phyloP scores from a whole-genome alignment of 2,888 invertebrate genomes.

The Daptonema setosum region DNA sequence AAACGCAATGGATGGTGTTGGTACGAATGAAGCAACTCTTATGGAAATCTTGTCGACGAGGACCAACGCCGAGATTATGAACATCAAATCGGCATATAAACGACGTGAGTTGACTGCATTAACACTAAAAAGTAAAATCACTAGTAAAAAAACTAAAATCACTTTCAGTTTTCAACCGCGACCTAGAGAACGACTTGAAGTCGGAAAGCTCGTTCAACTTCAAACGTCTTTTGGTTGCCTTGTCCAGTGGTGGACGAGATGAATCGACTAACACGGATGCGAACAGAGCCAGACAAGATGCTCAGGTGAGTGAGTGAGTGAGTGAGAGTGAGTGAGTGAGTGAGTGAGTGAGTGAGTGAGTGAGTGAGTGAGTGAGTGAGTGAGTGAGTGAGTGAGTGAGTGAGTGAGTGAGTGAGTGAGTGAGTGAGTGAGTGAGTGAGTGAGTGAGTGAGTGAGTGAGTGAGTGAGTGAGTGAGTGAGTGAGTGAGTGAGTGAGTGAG shows the following conservation, averaged over 20 bases:
- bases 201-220: conserved; percentile 79
- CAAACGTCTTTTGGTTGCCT: conserved; percentile 53
- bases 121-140: no score
- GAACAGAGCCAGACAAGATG: conserved; percentile 53
- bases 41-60: conserved; percentile 71
- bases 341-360: no score
- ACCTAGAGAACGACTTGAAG: conserved; percentile 27
- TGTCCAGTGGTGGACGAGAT: conserved; percentile 42
- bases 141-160: no score
- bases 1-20: no score
- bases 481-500: no score
- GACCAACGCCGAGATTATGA: conserved; percentile 43
- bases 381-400: no score
- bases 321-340: no score
- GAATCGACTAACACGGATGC: conserved; percentile 52
- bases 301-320: conserved; percentile 43
- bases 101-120: neutral
- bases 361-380: no score
- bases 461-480: no score
- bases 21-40: conserved; percentile 56
- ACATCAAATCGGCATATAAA: conserved; percentile 12
- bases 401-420: no score
- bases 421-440: no score
- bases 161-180: conserved; percentile 14
- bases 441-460: no score